Conservation (phyloP, 2,113 vertebrate genomes). For the Hucho hucho region DNA sequence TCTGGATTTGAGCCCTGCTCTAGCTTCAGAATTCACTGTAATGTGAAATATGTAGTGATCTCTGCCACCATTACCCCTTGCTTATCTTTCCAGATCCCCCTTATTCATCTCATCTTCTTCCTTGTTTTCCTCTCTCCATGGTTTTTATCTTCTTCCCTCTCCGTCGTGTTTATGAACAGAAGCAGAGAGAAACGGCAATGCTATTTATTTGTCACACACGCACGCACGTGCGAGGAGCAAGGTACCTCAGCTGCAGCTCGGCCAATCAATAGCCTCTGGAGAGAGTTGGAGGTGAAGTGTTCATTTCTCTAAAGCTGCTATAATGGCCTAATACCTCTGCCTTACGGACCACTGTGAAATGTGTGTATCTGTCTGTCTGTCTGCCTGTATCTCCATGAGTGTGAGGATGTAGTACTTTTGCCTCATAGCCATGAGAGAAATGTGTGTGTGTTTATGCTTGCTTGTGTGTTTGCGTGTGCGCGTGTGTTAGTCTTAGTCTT, state of each 20-base stretch:
- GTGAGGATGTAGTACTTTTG: no score
- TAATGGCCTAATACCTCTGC: not conserved
- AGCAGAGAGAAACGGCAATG: no score
- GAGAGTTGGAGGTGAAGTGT: not conserved
- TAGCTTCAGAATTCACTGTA: no score
- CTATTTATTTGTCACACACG: conserved; percentile 27
- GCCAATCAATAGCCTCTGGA: conserved; percentile 1
- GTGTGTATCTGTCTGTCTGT: not conserved
- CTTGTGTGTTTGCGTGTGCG: not conserved
- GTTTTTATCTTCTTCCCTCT: no score
- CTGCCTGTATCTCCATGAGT: not conserved
- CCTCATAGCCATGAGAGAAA: not conserved
- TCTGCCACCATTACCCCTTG: no score
- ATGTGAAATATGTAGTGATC: no score
- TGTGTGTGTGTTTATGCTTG: not conserved
- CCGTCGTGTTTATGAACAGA: no score
- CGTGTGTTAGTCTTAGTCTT: not conserved
- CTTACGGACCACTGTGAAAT: not conserved
- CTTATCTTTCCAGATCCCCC: no score
- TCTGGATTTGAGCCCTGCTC: no score
- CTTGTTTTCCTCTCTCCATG: no score
- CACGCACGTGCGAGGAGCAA: not conserved
- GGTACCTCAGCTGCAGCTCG: not conserved
- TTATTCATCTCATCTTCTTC: no score
- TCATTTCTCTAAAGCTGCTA: conserved; percentile 4